phyloP scores from a whole-genome alignment of 1,140 invertebrate genomes.

The Brachionus sp. region DNA sequence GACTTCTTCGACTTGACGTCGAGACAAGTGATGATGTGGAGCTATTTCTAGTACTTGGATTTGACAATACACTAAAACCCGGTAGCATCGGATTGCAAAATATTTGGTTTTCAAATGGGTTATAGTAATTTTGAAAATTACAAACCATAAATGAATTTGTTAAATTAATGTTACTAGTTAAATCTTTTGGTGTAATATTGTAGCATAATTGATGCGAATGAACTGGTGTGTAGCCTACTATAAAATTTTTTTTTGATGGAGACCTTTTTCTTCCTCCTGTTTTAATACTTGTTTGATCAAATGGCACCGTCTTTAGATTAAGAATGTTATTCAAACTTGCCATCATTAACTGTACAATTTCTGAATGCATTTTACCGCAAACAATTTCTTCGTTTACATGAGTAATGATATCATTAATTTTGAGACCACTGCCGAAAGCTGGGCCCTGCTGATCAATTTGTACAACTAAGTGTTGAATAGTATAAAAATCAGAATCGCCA shows the following conservation, averaged over 20 bases:
- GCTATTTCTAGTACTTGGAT: neutral
- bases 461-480: conserved; percentile 92
- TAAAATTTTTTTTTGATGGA: neutral
- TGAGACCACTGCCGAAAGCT: conserved; percentile 86
- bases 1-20: neutral
- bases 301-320: conserved; percentile 79
- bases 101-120: neutral
- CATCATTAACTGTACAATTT: conserved; percentile 79
- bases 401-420: conserved; percentile 88
- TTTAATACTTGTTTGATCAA: conserved; percentile 86
- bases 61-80: neutral
- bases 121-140: neutral
- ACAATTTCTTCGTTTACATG: conserved; percentile 92
- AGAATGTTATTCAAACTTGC: conserved; percentile 76
- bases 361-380: conserved; percentile 87
- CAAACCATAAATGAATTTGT: neutral
- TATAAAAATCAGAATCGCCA: conserved; percentile 91
- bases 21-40: neutral
- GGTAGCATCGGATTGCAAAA: neutral
- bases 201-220: neutral
- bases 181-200: neutral
- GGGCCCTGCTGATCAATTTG: conserved; percentile 87
- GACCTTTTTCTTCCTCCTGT: conserved; percentile 71
- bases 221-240: neutral
- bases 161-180: neutral